Conservation (phyloP, 2,113 vertebrate species). For the Bubalus kerabau region DNA sequence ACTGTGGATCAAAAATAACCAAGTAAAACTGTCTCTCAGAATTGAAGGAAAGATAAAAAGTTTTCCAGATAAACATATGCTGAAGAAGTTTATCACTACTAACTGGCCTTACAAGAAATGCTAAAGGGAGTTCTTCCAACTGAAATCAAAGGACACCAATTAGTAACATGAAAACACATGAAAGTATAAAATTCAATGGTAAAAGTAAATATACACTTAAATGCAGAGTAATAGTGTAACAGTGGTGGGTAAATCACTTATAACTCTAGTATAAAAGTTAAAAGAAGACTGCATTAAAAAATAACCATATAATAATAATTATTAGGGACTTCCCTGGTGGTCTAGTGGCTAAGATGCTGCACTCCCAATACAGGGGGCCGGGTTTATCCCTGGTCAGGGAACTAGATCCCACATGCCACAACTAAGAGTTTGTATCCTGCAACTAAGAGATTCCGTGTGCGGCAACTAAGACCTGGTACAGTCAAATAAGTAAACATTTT, state of each 20-base stretch:
- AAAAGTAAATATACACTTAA: not conserved
- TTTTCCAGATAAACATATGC: not conserved
- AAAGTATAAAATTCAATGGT: not conserved
- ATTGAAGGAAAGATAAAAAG: not conserved
- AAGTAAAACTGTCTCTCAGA: not conserved
- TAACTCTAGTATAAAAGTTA: not conserved
- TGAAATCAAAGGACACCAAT: not conserved
- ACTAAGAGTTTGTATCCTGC: not conserved
- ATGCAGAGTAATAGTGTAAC: not conserved
- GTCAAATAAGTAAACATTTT: not conserved
- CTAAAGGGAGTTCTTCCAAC: not conserved
- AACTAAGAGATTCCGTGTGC: not conserved
- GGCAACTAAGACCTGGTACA: not conserved
- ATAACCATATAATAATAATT: not conserved
- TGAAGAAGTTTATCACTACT: not conserved
- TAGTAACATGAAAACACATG: not conserved
- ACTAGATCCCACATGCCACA: not conserved
- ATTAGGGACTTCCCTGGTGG: not conserved
- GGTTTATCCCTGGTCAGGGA: not conserved
- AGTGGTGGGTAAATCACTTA: not conserved
- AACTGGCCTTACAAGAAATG: not conserved
- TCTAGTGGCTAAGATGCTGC: not conserved
- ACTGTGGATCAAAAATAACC: not conserved
- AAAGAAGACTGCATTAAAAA: not conserved
- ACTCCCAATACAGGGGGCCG: not conserved